Conservation (phyloP, 2,888 invertebrate genomes). For the Mesochorus sp. region DNA sequence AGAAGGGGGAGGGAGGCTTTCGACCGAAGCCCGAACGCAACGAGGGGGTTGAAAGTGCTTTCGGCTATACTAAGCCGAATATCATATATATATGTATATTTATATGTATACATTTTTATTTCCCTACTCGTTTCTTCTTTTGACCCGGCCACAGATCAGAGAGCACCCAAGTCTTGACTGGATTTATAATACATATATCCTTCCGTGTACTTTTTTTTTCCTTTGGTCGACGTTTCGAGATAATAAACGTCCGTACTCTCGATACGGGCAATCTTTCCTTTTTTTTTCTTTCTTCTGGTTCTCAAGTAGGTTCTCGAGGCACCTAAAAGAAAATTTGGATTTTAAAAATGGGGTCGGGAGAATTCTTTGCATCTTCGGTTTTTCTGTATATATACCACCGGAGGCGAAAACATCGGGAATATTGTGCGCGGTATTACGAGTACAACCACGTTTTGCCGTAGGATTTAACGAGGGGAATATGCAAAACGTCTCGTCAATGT, state of each 20-base stretch:
- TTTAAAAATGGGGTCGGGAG: not conserved
- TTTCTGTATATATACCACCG: not conserved
- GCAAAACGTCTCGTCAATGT: slow-evolving; percentile 39
- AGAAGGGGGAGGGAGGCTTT: not conserved
- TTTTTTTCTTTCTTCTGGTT: not conserved
- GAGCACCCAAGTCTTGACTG: not conserved
- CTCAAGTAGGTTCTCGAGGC: not conserved
- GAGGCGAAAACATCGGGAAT: not conserved
- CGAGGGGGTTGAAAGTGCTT: slow-evolving; percentile 18
- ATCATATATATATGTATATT: no score
- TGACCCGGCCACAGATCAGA: not conserved
- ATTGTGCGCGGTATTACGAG: not conserved
- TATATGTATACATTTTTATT: no score
- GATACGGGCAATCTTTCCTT: slow-evolving; percentile 29
- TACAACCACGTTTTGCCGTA: not conserved
- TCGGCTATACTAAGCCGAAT: slow-evolving; percentile 16
- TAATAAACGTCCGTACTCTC: slow-evolving; percentile 20
- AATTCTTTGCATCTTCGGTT: slow-evolving; percentile 18
- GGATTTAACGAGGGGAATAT: slow-evolving; percentile 41
- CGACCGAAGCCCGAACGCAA: not conserved
- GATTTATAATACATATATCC: not conserved
- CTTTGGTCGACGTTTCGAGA: not conserved
- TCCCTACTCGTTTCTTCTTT: slow-evolving; percentile 1
- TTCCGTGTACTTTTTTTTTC: not conserved
- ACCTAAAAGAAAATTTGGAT: not conserved